phyloP scores from a whole-genome alignment of 2,888 invertebrate species.

The Proisotoma minuta region DNA sequence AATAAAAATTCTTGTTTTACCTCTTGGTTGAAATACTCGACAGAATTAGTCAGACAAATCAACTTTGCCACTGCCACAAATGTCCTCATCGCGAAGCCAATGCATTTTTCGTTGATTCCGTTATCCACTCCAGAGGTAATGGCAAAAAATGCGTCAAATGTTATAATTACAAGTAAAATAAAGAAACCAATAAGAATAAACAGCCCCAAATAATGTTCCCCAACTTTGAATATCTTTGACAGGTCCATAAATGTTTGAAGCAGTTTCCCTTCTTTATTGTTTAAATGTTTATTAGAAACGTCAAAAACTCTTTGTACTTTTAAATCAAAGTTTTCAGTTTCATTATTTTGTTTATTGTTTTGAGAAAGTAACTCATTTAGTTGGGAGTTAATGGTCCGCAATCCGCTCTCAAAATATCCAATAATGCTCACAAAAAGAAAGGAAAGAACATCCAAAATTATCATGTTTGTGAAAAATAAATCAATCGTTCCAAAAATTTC shows the following conservation, averaged over 20 bases:
- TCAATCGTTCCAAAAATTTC: not conserved
- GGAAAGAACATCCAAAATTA: not conserved
- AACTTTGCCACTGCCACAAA: not conserved
- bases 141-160: not conserved
- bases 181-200: not conserved
- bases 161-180: not conserved
- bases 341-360: conserved; percentile 78
- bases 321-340: conserved; percentile 73
- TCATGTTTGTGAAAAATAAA: not conserved
- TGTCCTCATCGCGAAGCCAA: not conserved
- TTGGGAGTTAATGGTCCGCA: not conserved
- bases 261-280: not conserved
- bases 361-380: conserved; percentile 97
- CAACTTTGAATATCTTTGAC: not conserved
- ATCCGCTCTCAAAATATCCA: not conserved
- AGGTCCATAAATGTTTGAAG: not conserved
- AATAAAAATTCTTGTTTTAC: no score
- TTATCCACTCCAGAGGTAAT: not conserved
- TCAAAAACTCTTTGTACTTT: not conserved
- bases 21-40: not conserved
- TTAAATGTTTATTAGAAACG: no score
- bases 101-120: not conserved
- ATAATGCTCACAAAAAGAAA: not conserved
- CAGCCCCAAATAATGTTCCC: not conserved
- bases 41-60: not conserved